Conservation (phyloP, 2,888 invertebrate species). For the Cephus rjabovi region DNA sequence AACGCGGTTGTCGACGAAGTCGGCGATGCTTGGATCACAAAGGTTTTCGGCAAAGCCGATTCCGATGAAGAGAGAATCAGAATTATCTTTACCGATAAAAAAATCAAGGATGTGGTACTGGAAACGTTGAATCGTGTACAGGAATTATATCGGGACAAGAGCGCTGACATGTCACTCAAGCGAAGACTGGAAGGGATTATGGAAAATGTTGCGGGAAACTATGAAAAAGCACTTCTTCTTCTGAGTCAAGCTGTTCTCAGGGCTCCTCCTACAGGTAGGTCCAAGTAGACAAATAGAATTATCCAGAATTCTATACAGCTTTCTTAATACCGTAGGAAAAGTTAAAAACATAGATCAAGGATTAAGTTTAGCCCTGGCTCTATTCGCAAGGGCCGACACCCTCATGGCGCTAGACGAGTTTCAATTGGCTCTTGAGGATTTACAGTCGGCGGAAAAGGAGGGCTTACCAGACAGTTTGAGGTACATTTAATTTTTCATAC, state of each 20-base stretch:
- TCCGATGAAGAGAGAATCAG: conserved; percentile 73
- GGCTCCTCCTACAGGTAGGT: conserved; percentile 75
- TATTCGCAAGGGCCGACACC: conserved; percentile 76
- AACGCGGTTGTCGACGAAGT: conserved; percentile 71
- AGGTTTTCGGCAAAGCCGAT: conserved; percentile 71
- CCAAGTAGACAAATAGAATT: background rate
- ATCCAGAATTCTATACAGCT: background rate
- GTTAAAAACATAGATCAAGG: conserved; percentile 71
- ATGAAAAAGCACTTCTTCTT: conserved; percentile 72
- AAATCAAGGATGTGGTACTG: conserved; percentile 67
- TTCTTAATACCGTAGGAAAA: conserved; percentile 34
- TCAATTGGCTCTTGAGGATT: conserved; percentile 74
- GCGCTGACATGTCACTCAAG: conserved; percentile 72
- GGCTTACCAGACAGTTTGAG: conserved; percentile 70
- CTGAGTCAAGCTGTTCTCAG: conserved; percentile 81
- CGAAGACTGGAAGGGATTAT: conserved; percentile 74
- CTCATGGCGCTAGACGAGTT: conserved; percentile 72
- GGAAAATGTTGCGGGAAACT: conserved; percentile 69
- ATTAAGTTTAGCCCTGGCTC: conserved; percentile 73
- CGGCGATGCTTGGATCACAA: conserved; percentile 72
- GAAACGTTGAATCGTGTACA: conserved; percentile 76
- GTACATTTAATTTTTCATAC: conserved; percentile 28
- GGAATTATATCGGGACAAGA: conserved; percentile 77
- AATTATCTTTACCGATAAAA: conserved; percentile 69
- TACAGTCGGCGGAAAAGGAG: conserved; percentile 75